Evolutionary conservation across 2,113 vertebrate genomes (phyloP).

Genomic region (Nothocercus nigrocapillus): DNA sequence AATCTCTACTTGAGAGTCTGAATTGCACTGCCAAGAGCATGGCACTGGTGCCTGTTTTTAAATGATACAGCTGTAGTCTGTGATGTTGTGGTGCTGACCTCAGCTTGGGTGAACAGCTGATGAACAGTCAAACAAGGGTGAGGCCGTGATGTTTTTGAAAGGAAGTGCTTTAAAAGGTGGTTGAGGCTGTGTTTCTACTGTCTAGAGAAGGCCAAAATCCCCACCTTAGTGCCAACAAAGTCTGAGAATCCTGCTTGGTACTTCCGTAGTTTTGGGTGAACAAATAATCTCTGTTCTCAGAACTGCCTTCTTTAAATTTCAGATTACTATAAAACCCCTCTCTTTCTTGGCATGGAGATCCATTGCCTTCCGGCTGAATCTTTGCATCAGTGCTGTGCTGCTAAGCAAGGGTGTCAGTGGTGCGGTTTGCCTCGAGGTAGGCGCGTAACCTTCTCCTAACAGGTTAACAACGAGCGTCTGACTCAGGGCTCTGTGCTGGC

Average conservation of each 20-base stretch:
- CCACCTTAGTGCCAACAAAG: neutral
- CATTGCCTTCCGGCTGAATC: neutral
- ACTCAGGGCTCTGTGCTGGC: neutral
- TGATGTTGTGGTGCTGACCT: neutral
- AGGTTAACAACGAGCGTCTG: neutral
- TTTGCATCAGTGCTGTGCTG: neutral
- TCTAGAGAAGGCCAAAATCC: neutral
- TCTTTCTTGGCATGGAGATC: neutral
- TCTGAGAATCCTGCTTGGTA: neutral
- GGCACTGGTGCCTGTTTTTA: neutral
- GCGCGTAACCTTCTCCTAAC: neutral
- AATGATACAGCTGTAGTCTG: neutral
- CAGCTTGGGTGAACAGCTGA: neutral
- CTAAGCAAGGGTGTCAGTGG: neutral
- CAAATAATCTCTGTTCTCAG: neutral
- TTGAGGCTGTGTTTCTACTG: neutral
- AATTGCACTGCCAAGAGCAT: neutral
- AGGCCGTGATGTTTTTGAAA: neutral
- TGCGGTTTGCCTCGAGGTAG: neutral
- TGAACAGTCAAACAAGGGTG: neutral
- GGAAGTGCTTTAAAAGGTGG: neutral
- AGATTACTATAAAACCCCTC: neutral
- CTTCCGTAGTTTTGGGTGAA: neutral
- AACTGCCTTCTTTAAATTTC: neutral
- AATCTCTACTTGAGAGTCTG: neutral